Percentiles rank a stretch among this genome's conserved stretches.
Evolutionary conservation across 35 echinoderm and acorn worm species (phyloP).

Genomic region (Amphiura filiformis): DNA sequence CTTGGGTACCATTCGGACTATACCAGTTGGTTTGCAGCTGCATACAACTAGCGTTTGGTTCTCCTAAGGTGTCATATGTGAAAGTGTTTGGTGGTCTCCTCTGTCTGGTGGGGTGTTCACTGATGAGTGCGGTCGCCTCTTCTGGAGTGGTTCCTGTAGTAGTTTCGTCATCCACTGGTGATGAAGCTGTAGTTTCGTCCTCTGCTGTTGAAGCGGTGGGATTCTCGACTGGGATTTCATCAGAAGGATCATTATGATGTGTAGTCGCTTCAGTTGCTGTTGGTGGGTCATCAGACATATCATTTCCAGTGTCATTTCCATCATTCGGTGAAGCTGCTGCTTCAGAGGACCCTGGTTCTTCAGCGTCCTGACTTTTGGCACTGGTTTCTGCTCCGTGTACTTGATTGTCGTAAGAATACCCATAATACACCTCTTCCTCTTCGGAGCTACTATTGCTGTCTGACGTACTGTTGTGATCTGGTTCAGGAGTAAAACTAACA

Average conservation of each 20-base stretch:
- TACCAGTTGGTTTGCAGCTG: background rate
- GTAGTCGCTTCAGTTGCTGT: background rate
- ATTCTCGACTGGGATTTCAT: background rate
- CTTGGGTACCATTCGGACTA: too few species aligned
- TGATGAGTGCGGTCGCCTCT: background rate
- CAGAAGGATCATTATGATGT: background rate
- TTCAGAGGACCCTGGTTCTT: too few species aligned
- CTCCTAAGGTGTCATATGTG: slow-evolving; percentile 4
- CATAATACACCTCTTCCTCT: slow-evolving; percentile 7
- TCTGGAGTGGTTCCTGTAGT: background rate
- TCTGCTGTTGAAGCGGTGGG: background rate
- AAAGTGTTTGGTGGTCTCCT: slow-evolving; percentile 25
- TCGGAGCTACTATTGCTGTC: slow-evolving; percentile 20
- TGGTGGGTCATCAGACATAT: background rate
- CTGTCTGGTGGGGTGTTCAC: background rate
- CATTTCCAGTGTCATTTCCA: background rate
- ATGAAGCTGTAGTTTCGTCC: too few species aligned
- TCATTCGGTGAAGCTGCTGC: too few species aligned
- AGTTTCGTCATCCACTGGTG: background rate
- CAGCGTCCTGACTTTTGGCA: background rate
- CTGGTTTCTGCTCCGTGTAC: background rate
- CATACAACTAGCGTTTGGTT: slow-evolving; percentile 17
- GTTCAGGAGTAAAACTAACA: background rate
- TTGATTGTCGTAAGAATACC: background rate
- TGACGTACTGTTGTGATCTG: background rate